Conservation (phyloP, 2,113 vertebrate genomes). For the Python bivittatus region DNA sequence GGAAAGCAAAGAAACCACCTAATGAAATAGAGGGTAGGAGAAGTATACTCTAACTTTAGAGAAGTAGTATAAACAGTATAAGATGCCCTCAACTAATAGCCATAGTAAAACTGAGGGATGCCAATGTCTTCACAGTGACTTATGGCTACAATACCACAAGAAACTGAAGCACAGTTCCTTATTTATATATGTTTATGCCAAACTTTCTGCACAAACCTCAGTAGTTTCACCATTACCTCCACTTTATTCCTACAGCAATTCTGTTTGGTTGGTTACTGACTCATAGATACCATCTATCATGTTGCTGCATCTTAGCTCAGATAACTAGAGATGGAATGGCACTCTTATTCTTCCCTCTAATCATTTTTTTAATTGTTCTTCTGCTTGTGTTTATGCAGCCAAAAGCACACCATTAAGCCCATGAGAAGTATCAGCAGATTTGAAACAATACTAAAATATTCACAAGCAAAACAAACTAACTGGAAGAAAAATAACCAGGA, state of each 20-base stretch:
- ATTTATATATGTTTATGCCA: too few relatives aligned
- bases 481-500: neutral
- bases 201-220: too few relatives aligned
- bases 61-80: neutral
- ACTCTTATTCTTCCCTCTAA: neutral
- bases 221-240: too few relatives aligned
- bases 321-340: neutral
- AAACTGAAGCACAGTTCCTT: neutral
- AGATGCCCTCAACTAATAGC: neutral
- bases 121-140: neutral
- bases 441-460: neutral
- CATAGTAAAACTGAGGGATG: too few relatives aligned
- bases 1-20: neutral
- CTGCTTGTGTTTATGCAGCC: neutral
- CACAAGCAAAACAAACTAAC: neutral
- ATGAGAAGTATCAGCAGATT: neutral
- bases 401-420: neutral
- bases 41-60: conserved; percentile 59
- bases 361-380: neutral
- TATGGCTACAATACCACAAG: neutral
- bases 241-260: too few relatives aligned
- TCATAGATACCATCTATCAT: too few relatives aligned
- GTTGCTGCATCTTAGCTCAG: too few relatives aligned
- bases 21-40: neutral
- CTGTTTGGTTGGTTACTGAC: too few relatives aligned